Evolutionary conservation across 2,113 vertebrate species (phyloP).

Genomic region (Ranitomeya imitator): DNA sequence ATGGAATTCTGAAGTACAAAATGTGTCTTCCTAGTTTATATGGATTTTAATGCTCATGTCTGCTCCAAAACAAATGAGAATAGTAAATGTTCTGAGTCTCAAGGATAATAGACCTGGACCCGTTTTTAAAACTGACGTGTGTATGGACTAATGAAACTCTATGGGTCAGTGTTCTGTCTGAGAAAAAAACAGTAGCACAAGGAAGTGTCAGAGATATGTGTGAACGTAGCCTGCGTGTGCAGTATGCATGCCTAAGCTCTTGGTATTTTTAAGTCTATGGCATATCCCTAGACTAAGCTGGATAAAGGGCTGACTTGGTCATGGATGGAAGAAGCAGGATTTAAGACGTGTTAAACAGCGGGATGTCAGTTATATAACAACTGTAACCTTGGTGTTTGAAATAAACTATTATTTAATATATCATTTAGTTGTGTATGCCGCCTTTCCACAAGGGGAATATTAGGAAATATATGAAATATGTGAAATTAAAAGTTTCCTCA

Average conservation of each 20-base stretch:
- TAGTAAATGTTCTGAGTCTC: no score
- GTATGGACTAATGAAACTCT: no score
- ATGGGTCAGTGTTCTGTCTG: no score
- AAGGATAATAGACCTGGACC: no score
- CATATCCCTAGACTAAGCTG: slow-evolving; percentile 53
- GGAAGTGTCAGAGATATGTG: no score
- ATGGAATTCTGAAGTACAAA: no score
- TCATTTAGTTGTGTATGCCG: background rate
- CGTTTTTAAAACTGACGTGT: no score
- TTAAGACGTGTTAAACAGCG: slow-evolving; percentile 51
- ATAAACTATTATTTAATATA: background rate
- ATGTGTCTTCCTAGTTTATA: no score
- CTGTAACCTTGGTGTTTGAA: slow-evolving; percentile 40
- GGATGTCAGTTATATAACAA: slow-evolving; percentile 40
- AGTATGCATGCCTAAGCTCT: slow-evolving; percentile 13
- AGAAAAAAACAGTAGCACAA: no score
- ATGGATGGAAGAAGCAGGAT: slow-evolving; percentile 44
- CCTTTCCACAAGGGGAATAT: background rate
- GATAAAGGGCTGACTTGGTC: slow-evolving; percentile 44
- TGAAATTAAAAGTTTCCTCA: background rate
- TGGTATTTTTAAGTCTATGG: slow-evolving; percentile 39
- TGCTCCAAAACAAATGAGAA: no score
- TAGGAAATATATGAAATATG: background rate
- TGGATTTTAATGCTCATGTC: no score
- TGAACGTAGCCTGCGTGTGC: background rate